These are phyloP conservation scores for Epistrophe grossulariae DNA, from an alignment of 2,888 invertebrate genomes.

Conservation along the genomic window DNA sequence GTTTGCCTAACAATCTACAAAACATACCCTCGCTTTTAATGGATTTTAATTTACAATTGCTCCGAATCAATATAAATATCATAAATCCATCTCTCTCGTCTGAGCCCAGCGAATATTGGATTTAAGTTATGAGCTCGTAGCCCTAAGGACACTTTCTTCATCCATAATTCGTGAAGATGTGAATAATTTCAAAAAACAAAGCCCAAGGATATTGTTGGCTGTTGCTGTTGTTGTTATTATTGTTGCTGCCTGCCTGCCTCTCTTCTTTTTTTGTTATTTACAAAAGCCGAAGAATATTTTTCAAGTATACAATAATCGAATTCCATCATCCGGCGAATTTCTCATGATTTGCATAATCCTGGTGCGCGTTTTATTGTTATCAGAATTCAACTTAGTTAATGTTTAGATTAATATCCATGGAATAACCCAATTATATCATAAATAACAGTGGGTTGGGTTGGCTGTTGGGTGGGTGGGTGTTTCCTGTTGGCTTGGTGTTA, in stretches of 20 bases:
- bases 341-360: constrained; percentile 74
- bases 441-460: constrained; percentile 34
- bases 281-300: constrained; percentile 30
- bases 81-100: constrained; percentile 14
- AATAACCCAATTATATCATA: constrained; percentile 72
- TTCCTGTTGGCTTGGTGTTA: not conserved
- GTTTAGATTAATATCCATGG: constrained; percentile 67
- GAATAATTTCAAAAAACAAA: constrained; percentile 54
- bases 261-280: constrained; percentile 10
- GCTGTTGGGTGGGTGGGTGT: not conserved
- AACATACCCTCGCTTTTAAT: constrained; percentile 31
- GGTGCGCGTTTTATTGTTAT: constrained; percentile 60
- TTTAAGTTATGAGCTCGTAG: constrained; percentile 53
- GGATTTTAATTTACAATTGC: constrained; percentile 70
- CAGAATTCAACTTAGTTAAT: constrained; percentile 73
- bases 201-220: constrained; percentile 39
- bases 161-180: constrained; percentile 56
- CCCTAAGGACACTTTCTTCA: constrained; percentile 29
- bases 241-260: constrained; percentile 6
- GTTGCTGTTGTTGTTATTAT: constrained; percentile 6
- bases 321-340: constrained; percentile 71
- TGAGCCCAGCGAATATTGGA: constrained; percentile 13
- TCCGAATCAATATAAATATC: constrained; percentile 63
- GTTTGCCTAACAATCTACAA: too few relatives aligned
- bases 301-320: constrained; percentile 72